Evolutionary conservation across 2,888 invertebrate genomes (phyloP).

Genomic region (Cenopis cana): DNA sequence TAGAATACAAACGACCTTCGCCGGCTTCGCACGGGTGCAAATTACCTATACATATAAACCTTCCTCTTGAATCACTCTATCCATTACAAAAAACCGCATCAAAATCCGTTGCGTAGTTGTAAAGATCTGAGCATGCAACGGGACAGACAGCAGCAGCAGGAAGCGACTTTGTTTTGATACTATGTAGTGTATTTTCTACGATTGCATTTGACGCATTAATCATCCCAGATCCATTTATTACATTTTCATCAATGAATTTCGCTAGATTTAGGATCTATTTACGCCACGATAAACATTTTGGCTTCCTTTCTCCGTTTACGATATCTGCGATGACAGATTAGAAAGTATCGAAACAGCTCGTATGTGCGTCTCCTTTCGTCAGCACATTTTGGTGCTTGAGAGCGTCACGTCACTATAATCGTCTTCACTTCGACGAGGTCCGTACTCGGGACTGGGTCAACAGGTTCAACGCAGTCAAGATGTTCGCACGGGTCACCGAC

Average conservation of each 20-base stretch:
- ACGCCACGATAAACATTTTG: conserved; percentile 42
- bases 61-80: too few species aligned
- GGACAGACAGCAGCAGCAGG: too few species aligned
- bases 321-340: conserved; percentile 48
- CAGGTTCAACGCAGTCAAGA: conserved; percentile 67
- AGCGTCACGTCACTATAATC: conserved; percentile 55
- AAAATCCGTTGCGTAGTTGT: too few species aligned
- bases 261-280: conserved; percentile 32
- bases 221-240: conserved; percentile 14
- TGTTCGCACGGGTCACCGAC: conserved; percentile 54
- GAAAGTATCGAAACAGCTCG: conserved; percentile 48
- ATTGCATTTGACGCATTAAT: too few species aligned
- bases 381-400: conserved; percentile 58
- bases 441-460: conserved; percentile 66
- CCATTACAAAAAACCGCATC: too few species aligned
- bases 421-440: conserved; percentile 57
- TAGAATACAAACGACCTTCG: too few species aligned
- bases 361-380: conserved; percentile 53
- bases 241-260: conserved; percentile 21
- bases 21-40: too few species aligned
- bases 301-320: conserved; percentile 45
- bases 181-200: too few species aligned
- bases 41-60: too few species aligned
- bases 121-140: too few species aligned
- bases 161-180: too few species aligned